Evolutionary conservation across 30 jellyfish, hydroid and myxozoan genomes (phyloP), one percentile per base, ranked within the genome.

Genomic region (Hydractinia echinata): DNA sequence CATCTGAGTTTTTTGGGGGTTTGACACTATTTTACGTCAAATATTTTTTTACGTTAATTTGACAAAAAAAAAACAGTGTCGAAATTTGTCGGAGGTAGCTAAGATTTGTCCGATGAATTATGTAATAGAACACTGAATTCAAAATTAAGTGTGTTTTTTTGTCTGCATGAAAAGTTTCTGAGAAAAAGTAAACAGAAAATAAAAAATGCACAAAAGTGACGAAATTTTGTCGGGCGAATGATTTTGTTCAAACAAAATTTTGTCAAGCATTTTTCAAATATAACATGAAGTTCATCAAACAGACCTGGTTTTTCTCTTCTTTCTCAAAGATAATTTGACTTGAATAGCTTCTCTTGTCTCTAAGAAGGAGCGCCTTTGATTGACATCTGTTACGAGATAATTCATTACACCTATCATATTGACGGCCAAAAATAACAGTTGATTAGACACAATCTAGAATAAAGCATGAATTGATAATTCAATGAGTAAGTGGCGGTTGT

Each of bases 281-380:
- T 11, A 68, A 11, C 18, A 72, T 7, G 64, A 0, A 72, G 44
- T 39, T 72, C 18, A 6, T 72, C 62, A 67, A 7, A 13, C 81
- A 10, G 69, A 92, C 99, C 94, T 92, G 99, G 48, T 87, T 95
- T 76, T 84, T 88, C 67, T 92, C 89, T 79, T 92, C 97, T 55
- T 87, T 91, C 67, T 92, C 99, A 92, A 76, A 6, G 96, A 55
- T 30, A 92, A 20, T 76, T 92, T 92, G 73, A 92, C 90, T 76
- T 82, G 86, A 15, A 92, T 89, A 14, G 99, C 96, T 70, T 92
- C 96, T 85, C 99, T 72, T n/a, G 99, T 87, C 55, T 92, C 99
- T 85, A 92, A 89, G 67, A 92, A 92, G 44, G 95, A 89, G 55
- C 84, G 91, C 54, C 99, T 68, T 76, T 92, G 96, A 81, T 92